Conservation (phyloP, 2,113 vertebrate species). For the Pelvicachromis taeniatus region DNA sequence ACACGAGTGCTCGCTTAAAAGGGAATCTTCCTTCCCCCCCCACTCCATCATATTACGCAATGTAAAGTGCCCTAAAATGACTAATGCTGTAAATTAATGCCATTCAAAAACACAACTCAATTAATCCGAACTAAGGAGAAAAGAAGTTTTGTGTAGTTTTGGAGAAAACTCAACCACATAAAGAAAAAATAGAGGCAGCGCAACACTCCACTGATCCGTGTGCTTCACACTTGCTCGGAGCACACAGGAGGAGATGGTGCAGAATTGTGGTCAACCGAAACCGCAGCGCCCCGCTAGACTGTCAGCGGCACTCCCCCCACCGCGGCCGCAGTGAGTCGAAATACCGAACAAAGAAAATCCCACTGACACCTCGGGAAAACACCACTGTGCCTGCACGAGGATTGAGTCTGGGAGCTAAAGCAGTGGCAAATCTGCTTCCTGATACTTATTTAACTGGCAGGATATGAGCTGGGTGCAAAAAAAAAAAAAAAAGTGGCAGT, state of each 20-base stretch:
- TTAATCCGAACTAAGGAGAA: background rate
- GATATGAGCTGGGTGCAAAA: background rate
- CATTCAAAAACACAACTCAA: background rate
- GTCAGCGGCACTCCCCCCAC: conserved; percentile 3
- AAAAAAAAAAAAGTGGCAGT: conserved; percentile 3
- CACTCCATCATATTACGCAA: background rate
- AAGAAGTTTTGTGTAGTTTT: background rate
- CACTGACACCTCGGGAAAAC: conserved; percentile 22
- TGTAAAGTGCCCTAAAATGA: background rate
- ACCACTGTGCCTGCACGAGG: background rate
- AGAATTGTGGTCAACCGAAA: conserved; percentile 10
- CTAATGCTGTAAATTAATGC: background rate
- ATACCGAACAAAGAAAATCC: conserved; percentile 19
- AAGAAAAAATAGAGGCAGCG: background rate
- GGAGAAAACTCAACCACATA: background rate
- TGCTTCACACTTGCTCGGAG: background rate
- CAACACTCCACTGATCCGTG: background rate
- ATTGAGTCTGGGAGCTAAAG: background rate
- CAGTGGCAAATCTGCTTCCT: conserved; percentile 33
- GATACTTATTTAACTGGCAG: conserved; percentile 17
- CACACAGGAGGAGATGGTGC: background rate
- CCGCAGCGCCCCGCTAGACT: background rate
- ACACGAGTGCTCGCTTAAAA: background rate
- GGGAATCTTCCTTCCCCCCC: fast-evolving
- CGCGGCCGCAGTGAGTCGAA: conserved; percentile 6